Evolutionary conservation across 2,113 vertebrate genomes (phyloP), one percentile per base, ranked within the genome.

Genomic region (Seriola dumerili): DNA sequence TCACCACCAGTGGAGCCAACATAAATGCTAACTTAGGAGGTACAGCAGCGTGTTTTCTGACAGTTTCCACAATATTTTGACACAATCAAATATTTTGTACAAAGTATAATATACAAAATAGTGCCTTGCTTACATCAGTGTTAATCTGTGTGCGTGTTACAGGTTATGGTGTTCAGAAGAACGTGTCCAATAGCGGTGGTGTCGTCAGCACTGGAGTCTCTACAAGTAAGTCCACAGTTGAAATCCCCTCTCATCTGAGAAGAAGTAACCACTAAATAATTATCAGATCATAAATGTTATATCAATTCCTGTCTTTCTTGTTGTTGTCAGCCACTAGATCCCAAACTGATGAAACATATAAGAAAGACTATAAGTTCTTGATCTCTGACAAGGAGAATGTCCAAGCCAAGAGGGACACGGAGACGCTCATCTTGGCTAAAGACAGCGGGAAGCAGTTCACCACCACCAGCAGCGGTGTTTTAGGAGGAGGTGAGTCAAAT

Each of bases 381-480:
- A 93, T 96, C 63, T 85, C 97, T 71, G 98, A 99, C 62, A 99
- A 99, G 79, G 98, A 99, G 73, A 99, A 97, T 0, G 62, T 88
- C 13, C 92, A 96, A 4, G 71, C 92, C 57, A 98, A 95, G 85
- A 98, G 96, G 85, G 98, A 99, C 21, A 94, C 95, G 80, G 97
- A 99, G 44, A 94, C 96, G 77, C 92, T 99, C 46, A 94, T 98
- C 85, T 94, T 98, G 96, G 93, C 95, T 29, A 99, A 99, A 88
- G 98, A 99, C 95, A 97, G 96, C 0, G 98, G 98, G 79, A 99
- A 99, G 89, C 97, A 97, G 77, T 99, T 99, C 59, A 96, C 90
- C 25, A 96, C 93, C 29, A 92, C 95, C 95, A 87, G 92, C 32
- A 92, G 96, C 6, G 93, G 91, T 52, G 55, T 63, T 13, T 40